phyloP scores from a whole-genome alignment of 1,140 invertebrate genomes.

The Drosophila sucinea region DNA sequence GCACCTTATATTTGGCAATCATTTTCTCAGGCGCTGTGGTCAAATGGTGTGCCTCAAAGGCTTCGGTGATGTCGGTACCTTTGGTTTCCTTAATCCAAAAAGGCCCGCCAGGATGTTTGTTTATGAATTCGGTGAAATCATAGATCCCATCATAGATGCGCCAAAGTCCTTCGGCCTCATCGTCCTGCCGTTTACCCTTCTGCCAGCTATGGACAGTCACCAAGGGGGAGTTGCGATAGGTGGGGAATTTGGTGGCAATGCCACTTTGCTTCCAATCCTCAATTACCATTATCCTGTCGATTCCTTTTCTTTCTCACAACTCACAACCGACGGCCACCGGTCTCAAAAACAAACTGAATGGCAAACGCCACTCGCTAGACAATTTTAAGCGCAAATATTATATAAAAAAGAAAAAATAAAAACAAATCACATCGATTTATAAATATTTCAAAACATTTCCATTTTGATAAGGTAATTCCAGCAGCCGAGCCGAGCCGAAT shows the following conservation, averaged over 20 bases:
- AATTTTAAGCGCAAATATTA: conserved; percentile 37
- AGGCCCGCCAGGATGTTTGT: conserved; percentile 88
- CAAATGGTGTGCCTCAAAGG: conserved; percentile 87
- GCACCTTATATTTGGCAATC: conserved; percentile 86
- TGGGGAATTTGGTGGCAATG: conserved; percentile 77
- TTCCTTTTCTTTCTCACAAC: background rate
- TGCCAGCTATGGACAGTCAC: conserved; percentile 84
- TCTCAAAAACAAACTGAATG: conserved; percentile 38
- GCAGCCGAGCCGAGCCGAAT: background rate
- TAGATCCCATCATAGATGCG: conserved; percentile 88
- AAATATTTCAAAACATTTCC: conserved; percentile 51
- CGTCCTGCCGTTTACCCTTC: conserved; percentile 85
- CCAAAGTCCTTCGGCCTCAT: conserved; percentile 88
- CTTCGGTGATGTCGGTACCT: conserved; percentile 89
- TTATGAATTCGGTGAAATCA: conserved; percentile 86
- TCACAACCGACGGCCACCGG: conserved; percentile 14
- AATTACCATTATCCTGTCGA: conserved; percentile 61
- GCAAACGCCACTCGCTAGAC: background rate
- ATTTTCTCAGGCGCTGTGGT: conserved; percentile 83
- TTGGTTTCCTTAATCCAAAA: conserved; percentile 87
- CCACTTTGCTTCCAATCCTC: conserved; percentile 74
- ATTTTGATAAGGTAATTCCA: conserved; percentile 53
- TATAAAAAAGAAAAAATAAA: conserved; percentile 45
- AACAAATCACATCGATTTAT: conserved; percentile 28
- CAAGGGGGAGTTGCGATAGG: conserved; percentile 65